Conservation (phyloP, 2,888 invertebrate species). For the Yponomeuta malinellus region DNA sequence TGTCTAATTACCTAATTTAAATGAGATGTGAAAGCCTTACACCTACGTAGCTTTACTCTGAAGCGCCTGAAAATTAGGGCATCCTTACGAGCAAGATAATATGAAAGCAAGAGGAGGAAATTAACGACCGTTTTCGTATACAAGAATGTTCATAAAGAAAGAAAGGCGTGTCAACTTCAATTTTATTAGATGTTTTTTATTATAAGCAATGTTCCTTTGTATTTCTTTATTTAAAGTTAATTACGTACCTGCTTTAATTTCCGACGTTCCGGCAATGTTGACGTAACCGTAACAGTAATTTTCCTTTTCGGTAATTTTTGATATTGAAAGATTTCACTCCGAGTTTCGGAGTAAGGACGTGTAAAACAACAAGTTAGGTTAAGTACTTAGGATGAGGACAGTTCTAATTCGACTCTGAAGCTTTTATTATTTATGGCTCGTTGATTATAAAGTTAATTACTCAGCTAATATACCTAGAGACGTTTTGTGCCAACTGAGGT, state of each 20-base stretch:
- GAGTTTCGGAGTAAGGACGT: background rate
- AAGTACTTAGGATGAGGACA: background rate
- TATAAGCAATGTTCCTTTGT: no score
- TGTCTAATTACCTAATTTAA: background rate
- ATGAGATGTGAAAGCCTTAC: background rate
- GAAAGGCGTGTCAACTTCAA: no score
- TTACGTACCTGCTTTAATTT: no score
- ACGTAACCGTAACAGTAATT: background rate
- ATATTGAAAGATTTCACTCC: background rate
- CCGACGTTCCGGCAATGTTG: no score
- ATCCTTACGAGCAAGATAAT: no score
- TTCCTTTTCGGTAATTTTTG: background rate
- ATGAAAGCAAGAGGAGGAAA: no score
- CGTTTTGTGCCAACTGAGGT: background rate
- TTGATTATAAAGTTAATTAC: conserved; percentile 12
- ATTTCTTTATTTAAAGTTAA: no score
- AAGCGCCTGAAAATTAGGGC: background rate
- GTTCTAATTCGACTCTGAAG: background rate
- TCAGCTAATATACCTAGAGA: background rate
- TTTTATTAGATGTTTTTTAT: no score
- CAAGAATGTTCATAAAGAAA: no score
- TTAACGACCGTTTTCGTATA: no score
- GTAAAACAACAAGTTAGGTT: background rate
- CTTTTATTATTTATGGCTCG: conserved; percentile 10
- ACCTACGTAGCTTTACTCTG: background rate